Evolutionary conservation across 2,797 vertebrate genomes (phyloP), one percentile per base, ranked within the genome.

Genomic region (Phyllotis vaccarum): DNA sequence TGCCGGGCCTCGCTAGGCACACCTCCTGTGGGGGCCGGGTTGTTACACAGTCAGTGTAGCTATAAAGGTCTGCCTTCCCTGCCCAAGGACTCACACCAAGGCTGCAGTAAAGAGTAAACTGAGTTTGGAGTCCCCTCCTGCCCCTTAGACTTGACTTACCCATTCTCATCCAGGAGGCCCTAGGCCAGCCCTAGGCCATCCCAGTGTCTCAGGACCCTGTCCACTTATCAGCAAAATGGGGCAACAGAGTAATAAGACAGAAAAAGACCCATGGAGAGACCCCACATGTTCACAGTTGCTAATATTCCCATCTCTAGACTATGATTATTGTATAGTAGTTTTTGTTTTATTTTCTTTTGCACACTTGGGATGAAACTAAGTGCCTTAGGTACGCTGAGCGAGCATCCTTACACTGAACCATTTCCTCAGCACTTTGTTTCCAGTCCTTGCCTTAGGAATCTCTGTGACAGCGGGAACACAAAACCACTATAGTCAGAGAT

Each of bases 1-100:
- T 99, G 99, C 78, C 99, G 98, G 34, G 99, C 99, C 98, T 99
- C 99, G 11, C 98, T 99, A 10, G 99, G 99, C 88, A 99, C 99
- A 0, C 99, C 99, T 34, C 99, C 99, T 99, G 93, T 0, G 21
- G 92, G 0, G 10, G 62, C 24, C 52, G 93, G 46, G 68, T 24
- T 1, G 13, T 21, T 6, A 34, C 60, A 46, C 14, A 37, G 31
- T 76, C 62, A 17, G 7, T 22, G 9, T 9, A 24, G 16, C 37
- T 6, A 0, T 4, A 17, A 9, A 17, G 37, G 52, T 29, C 31
- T 2, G 9, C 37, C 52, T 72, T 43, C 6, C 68, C 4, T 0
- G 4, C 52, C 54, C 34, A 74, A 78, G 58, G 56, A 62, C 56
- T 46, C 29, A 17, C 12, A 64, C 37, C 49, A 10, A 54, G 12